These are phyloP conservation scores for Protomyctophum bolini DNA, from an alignment of 2,113 vertebrate species.

Conservation along the genomic window DNA sequence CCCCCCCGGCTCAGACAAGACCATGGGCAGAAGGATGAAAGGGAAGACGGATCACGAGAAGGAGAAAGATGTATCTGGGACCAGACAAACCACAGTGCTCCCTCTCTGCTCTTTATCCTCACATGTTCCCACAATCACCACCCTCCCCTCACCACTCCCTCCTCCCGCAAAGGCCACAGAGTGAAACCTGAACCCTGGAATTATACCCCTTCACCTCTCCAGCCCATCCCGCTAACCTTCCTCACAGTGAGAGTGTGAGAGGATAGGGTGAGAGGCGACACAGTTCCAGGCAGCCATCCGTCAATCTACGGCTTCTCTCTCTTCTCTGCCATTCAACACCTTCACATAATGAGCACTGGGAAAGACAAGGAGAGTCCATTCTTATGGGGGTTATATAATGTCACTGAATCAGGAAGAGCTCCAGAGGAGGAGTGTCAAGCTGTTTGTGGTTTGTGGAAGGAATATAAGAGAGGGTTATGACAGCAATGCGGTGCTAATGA, in stretches of 20 bases:
- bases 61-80: constrained; percentile 62
- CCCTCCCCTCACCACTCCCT: constrained; percentile 53
- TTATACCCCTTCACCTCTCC: constrained; percentile 57
- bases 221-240: not conserved
- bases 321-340: constrained; percentile 58
- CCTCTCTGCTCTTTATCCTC: constrained; percentile 69
- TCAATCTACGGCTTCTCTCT: constrained; percentile 40
- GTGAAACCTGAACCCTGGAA: constrained; percentile 78
- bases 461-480: not conserved
- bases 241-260: constrained; percentile 58
- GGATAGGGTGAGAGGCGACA: constrained; percentile 46
- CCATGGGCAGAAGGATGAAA: constrained; percentile 47
- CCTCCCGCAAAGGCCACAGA: constrained; percentile 69
- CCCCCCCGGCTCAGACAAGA: constrained; percentile 50
- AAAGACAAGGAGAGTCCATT: constrained; percentile 58
- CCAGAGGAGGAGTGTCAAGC: constrained; percentile 22
- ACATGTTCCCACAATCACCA: constrained; percentile 67
- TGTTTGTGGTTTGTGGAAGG: constrained; percentile 16
- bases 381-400: constrained; percentile 51
- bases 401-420: constrained; percentile 38
- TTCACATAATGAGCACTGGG: constrained; percentile 47
- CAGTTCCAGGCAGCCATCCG: constrained; percentile 38
- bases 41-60: constrained; percentile 60
- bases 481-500: not conserved
- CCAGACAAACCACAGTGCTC: constrained; percentile 65